Evolutionary conservation across 1,140 invertebrate species (phyloP), one percentile per base, ranked within the genome.

Genomic region (Adelges cooleyi): DNA sequence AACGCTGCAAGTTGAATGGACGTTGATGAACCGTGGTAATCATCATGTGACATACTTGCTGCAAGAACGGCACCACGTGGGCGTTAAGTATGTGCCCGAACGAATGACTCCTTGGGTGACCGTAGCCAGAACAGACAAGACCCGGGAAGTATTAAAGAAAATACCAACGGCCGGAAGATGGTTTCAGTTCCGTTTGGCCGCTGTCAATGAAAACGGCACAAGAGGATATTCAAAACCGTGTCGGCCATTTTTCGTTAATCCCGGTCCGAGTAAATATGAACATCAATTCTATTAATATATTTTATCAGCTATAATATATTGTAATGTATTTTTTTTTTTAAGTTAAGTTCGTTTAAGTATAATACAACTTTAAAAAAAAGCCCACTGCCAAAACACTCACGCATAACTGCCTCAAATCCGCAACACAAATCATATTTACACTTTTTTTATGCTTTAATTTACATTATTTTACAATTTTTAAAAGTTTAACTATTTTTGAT

Each of bases 141-240:
- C 79, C 9, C 77, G 79, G 2, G 75, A 86, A 10, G 78, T 78
- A 15, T 77, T 86, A 6, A 78, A 79, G n/a, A 77, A 78, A 56
- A 70, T 79, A 36, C 72, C 86, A 48, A 82, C 81, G 69, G 83
- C 84, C 0, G 86, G 85, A 17, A 79, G 82, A 17, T 87, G 85
- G 85, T 89, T 89, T 72, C 81, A 86, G 70, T 86, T 87, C 70
- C 78, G 86, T 25, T 82, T 88, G 2, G 85, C 86, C 0, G 82
- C 85, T 1, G 80, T 89, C 0, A 86, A 83, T 71, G 77, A 77
- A 1, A 79, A 82, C 66, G 86, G 87, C 0, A 84, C 84, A 0
- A 74, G 80, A 59, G 86, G 86, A 5, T 88, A 82, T 70, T 87
- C 86, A 0, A 71, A 75, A 15, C 79, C 79, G 0, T 86, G 84